phyloP scores from a whole-genome alignment of 2,888 invertebrate species.

The Dexiosoma caninum region DNA sequence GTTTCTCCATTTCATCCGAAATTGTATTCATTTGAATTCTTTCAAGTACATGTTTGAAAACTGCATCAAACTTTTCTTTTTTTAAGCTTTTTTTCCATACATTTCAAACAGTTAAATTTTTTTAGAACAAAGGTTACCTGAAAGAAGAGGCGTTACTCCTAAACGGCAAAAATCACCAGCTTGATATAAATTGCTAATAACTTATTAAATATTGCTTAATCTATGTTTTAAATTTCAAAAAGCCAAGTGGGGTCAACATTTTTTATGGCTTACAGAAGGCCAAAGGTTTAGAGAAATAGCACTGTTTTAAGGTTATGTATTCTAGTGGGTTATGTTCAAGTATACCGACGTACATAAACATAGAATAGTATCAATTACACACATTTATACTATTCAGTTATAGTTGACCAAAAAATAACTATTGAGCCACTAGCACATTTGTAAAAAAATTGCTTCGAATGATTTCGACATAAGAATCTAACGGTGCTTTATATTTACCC shows the following conservation, averaged over 20 bases:
- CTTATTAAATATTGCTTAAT: not conserved
- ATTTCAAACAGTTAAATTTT: not conserved
- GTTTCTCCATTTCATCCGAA: slow-evolving; percentile 8
- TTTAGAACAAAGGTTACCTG: too few species aligned
- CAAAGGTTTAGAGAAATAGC: not conserved
- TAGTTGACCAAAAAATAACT: too few species aligned
- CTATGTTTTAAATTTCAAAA: not conserved
- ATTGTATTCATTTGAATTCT: not conserved
- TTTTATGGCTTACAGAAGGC: not conserved
- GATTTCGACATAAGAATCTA: not conserved
- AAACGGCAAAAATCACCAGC: not conserved
- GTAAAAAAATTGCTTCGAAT: not conserved
- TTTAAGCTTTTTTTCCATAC: not conserved
- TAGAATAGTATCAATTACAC: not conserved
- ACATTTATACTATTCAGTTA: not conserved
- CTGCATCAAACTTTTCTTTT: slow-evolving; percentile 7
- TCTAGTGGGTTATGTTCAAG: not conserved
- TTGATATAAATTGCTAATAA: not conserved
- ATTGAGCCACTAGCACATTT: not conserved
- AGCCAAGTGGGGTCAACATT: not conserved
- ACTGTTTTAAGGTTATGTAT: not conserved
- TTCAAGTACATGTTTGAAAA: slow-evolving; percentile 13
- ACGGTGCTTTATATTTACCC: too few species aligned
- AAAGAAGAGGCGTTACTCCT: not conserved
- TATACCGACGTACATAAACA: not conserved